Percentiles rank a stretch among this genome's conserved stretches.
Conservation (phyloP, 2,113 vertebrate genomes). For the Bagarius yarrelli region DNA sequence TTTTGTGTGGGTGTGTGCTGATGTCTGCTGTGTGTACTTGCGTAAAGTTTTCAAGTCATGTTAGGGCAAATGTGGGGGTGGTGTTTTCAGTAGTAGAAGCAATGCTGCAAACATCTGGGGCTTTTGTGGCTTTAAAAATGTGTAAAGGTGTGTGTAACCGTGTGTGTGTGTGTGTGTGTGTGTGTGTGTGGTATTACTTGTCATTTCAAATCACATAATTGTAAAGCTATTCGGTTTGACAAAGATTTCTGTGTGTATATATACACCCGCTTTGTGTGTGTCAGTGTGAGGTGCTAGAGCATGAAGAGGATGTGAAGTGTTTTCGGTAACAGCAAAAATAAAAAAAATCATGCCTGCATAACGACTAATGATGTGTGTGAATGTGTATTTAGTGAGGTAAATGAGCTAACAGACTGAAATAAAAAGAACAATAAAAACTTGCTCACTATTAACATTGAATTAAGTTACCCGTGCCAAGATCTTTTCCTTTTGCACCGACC, state of each 20-base stretch:
- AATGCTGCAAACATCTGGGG: background rate
- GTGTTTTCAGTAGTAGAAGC: conserved; percentile 8
- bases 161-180: background rate
- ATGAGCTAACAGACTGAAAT: background rate
- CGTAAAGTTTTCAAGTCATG: conserved; percentile 6
- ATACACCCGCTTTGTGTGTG: conserved; percentile 20
- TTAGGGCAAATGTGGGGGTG: background rate
- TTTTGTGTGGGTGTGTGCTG: conserved; percentile 3
- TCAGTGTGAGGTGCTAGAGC: conserved; percentile 21
- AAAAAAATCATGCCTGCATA: conserved; percentile 6
- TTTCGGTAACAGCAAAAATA: conserved; percentile 50
- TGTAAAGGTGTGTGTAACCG: background rate
- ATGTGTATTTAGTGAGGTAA: background rate
- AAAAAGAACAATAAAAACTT: background rate
- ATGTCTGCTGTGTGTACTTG: background rate
- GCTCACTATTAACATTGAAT: background rate
- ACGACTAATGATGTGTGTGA: background rate
- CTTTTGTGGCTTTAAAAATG: conserved; percentile 32
- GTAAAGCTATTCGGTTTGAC: background rate
- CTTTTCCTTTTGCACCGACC: no score
- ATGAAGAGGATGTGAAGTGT: conserved; percentile 36
- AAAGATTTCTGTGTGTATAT: background rate
- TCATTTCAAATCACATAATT: conserved; percentile 35
- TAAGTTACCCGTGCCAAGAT: no score
- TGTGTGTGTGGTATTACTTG: conserved; percentile 8